Evolutionary conservation across 2,113 vertebrate species (phyloP), one percentile per base, ranked within the genome.

Genomic region (Hippopotamus amphibius): DNA sequence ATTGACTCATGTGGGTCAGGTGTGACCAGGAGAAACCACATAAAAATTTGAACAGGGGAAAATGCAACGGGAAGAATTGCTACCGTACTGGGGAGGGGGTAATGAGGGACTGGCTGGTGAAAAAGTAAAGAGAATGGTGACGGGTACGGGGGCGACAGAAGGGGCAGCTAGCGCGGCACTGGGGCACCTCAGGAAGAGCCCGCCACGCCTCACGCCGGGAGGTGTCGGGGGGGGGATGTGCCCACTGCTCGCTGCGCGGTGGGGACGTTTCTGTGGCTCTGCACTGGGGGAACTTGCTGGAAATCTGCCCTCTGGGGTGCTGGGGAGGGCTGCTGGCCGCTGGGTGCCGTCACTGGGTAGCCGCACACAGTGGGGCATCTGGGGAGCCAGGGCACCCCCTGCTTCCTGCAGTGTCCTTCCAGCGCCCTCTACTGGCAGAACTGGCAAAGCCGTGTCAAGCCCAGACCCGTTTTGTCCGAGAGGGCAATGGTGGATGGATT

Each of bases 131-230:
- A 66, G 61, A 30, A 17, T 37, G 41, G 72, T 22, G n/a, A 22
- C 41, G 80, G 30, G 12, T 2, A 5, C 41, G 74, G 68, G 80
- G 4, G 8, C 5, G 13, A 12, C 17, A 11, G 48, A 48, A 71
- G 28, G 48, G 12, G 12, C 14, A 28, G 33, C 57, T 3, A 15
- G 15, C 11, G 33, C 41, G 26, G 19, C 3, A 13, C 7, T 17
- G 10, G 53, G 1, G 72, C 37, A 5, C 55, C 43, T 63, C 3
- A 0, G 16, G 55, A 22, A 4, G 68, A 50, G 7, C 22, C 14
- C 1, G 7, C n/a, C 24, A 1, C n/a, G 37, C 7, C n/a, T 13
- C 4, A 2, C 28, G 37, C 0, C 0, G 10, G 33, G 50, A 26
- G 9, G 17, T n/a, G 53, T 37, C 50, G 41, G 41, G 24, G 19